Evolutionary conservation across 2,888 invertebrate genomes (phyloP), one percentile per base, ranked within the genome.

Genomic region (Lampropteryx suffumata): DNA sequence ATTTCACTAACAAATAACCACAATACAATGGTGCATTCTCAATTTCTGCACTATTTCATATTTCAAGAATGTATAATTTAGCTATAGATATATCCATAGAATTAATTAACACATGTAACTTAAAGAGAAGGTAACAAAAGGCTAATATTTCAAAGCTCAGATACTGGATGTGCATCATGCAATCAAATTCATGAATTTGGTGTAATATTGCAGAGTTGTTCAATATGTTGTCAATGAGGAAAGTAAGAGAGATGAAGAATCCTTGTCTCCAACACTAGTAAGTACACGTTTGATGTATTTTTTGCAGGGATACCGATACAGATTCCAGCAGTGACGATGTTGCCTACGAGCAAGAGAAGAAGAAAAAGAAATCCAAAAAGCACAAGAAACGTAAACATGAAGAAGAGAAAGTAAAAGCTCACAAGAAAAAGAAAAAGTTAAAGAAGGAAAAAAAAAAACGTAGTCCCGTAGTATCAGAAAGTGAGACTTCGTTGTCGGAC

Each of bases 371-470:
- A 57, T 76, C 72, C 29, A 92, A 92, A 62, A 92, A 92, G 61
- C 91, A 93, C 65, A 94, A 94, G 73, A 95, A 95, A 79, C 93
- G 93, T 63, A 94, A 94, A 71, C 92, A 92, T 63, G 64, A 91
- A 13, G 92, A 92, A 52, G 74, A 82, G n/a, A 91, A 91, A 5
- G 12, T 13, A 0, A 86, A 85, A 55, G 82, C 75, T 34, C 68
- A 81, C 40, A 93, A 93, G 65, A 94, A 94, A 71, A 93, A 92
- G 69, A 85, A 79, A 65, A 87, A 83, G 60, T 57, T 71, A 0
- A 87, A 81, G 91, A 94, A 80, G 91, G 93, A 78, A 79, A 93
- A 66, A 90, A 88, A 69, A 73, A 92, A 71, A 90, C 44, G 6
- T 1, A 92, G 69, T 34, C 72, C 75, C 0, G 79, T 74, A n/a